phyloP scores from a whole-genome alignment of 2,797 vertebrate species.

The Parotocinclus haroldoi region DNA sequence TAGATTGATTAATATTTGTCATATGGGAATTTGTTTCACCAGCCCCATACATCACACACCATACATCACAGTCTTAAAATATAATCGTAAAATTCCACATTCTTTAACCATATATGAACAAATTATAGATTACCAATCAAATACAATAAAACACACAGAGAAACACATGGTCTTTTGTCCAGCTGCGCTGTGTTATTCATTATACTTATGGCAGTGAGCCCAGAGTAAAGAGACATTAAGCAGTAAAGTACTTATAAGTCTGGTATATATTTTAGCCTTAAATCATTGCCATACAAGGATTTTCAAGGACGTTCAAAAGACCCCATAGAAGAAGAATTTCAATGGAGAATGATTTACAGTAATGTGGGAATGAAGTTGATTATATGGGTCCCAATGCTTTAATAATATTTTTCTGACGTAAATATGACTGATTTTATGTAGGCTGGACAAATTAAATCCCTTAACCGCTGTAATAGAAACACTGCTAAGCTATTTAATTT shows the following conservation, averaged over 20 bases:
- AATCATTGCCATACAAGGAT: slow-evolving; percentile 31
- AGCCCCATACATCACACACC: no score
- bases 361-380: not conserved
- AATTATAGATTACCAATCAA: no score
- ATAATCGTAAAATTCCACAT: no score
- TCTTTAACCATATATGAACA: no score
- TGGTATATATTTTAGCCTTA: slow-evolving; percentile 35
- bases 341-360: slow-evolving; percentile 18
- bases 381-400: slow-evolving; percentile 10
- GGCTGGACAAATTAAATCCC: not conserved
- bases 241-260: slow-evolving; percentile 29
- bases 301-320: slow-evolving; percentile 15
- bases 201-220: slow-evolving; percentile 35
- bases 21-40: no score
- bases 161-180: slow-evolving; percentile 11
- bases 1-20: no score
- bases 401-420: slow-evolving; percentile 5
- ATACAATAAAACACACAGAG: no score
- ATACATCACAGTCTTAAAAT: no score
- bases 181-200: slow-evolving; percentile 24
- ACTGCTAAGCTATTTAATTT: not conserved
- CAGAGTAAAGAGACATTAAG: slow-evolving; percentile 19
- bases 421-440: slow-evolving; percentile 5
- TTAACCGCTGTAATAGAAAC: not conserved
- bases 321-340: slow-evolving; percentile 14